These are phyloP conservation scores for Phasia obesa DNA, from an alignment of 2,888 invertebrate species.

Conservation along the genomic window DNA sequence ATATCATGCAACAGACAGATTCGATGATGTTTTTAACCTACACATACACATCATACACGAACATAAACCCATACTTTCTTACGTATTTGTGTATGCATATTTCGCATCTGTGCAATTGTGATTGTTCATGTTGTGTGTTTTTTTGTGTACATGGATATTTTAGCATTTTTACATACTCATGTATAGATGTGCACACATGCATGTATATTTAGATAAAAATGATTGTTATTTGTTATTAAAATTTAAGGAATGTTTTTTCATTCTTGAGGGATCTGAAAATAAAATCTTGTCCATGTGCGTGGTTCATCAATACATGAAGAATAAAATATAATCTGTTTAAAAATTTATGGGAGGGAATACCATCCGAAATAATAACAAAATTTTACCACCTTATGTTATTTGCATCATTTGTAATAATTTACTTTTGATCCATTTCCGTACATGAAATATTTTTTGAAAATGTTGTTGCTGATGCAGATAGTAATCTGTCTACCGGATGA, in stretches of 20 bases:
- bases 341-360: not conserved
- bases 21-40: not conserved
- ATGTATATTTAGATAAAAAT: not conserved
- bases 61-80: not conserved
- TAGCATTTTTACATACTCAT: not conserved
- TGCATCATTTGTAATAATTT: no score
- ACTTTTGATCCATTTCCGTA: no score
- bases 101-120: not conserved
- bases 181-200: not conserved
- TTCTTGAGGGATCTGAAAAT: not conserved
- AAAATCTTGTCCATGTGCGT: no score
- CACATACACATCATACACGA: not conserved
- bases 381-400: no score
- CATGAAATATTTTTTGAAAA: no score
- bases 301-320: no score
- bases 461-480: no score
- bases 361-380: not conserved
- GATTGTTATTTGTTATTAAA: not conserved
- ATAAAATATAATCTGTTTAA: no score
- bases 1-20: slow-evolving; percentile 51
- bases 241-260: not conserved
- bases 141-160: not conserved
- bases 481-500: no score
- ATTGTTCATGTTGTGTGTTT: not conserved
- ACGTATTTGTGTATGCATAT: slow-evolving; percentile 4